A percentile compares a stretch with the other conserved stretches of the same genome.
Evolutionary conservation across 1,140 invertebrate genomes (phyloP).

Genomic region (Dendroctonus valens): DNA sequence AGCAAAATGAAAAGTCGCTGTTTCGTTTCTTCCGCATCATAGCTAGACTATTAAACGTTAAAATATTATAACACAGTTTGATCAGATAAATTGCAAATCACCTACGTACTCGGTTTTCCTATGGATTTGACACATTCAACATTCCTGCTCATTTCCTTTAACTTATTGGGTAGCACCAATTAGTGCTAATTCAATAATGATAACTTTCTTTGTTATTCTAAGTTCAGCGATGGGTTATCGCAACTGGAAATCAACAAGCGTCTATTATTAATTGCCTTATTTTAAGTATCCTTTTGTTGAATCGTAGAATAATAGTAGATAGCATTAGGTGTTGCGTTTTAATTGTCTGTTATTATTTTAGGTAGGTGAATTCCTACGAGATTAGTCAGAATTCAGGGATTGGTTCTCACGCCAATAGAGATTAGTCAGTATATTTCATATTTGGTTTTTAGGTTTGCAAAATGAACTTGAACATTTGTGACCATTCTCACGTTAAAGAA

Average conservation of each 20-base stretch:
- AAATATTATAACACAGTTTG: too few species aligned
- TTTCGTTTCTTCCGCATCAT: too few species aligned
- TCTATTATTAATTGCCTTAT: slow-evolving; percentile 22
- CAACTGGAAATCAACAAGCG: slow-evolving; percentile 4
- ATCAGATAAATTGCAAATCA: too few species aligned
- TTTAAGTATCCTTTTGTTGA: slow-evolving; percentile 9
- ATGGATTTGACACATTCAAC: neutral
- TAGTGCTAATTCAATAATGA: slow-evolving; percentile 29
- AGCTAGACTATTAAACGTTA: too few species aligned
- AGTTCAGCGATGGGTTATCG: slow-evolving; percentile 8
- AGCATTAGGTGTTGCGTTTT: slow-evolving; percentile 9
- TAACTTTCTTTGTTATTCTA: slow-evolving; percentile 28
- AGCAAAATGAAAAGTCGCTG: too few species aligned
- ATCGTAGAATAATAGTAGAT: slow-evolving; percentile 1
- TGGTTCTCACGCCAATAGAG: too few species aligned
- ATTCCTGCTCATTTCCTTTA: neutral
- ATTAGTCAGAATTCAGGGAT: neutral
- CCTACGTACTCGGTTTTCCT: neutral
- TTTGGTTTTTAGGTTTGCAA: too few species aligned
- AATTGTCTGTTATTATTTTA: slow-evolving; percentile 12
- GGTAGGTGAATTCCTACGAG: slow-evolving; percentile 9
- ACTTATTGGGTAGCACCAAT: slow-evolving; percentile 4
- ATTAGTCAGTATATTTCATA: too few species aligned
- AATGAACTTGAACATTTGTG: too few species aligned
- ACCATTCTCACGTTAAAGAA: too few species aligned